phyloP scores from a whole-genome alignment of 2,797 vertebrate species.

The Micropoecilia bifurca region DNA sequence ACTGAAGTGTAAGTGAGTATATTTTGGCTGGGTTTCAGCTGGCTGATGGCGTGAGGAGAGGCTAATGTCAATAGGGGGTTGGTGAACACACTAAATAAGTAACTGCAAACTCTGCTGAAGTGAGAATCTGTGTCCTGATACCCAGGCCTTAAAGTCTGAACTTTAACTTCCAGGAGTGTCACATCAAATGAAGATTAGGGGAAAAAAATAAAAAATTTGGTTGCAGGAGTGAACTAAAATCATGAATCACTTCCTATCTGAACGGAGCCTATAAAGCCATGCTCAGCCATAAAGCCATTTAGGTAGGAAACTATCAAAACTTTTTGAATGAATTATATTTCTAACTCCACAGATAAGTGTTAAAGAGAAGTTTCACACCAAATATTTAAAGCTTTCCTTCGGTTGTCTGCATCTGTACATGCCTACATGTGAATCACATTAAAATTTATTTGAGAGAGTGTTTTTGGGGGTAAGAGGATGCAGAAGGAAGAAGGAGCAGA shows the following conservation, averaged over 20 bases:
- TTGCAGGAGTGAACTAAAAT: constrained; percentile 21
- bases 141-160: background rate
- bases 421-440: constrained; percentile 44
- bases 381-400: constrained; percentile 36
- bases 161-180: constrained; percentile 5
- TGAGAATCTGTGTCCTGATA: constrained; percentile 33
- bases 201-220: constrained; percentile 1
- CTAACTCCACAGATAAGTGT: constrained; percentile 12
- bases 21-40: constrained; percentile 72
- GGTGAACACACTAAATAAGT: constrained; percentile 48
- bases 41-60: constrained; percentile 64
- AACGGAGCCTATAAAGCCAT: constrained; percentile 7
- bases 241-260: constrained; percentile 35
- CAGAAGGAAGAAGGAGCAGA: constrained; percentile 33
- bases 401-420: constrained; percentile 41
- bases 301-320: constrained; percentile 29
- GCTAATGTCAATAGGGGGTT: constrained; percentile 62
- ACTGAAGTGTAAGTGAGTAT: constrained; percentile 62
- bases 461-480: constrained; percentile 14
- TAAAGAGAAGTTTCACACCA: constrained; percentile 13
- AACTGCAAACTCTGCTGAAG: constrained; percentile 40
- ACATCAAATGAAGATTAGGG: constrained; percentile 10
- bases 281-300: constrained; percentile 15
- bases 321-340: constrained; percentile 22
- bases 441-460: constrained; percentile 8